phyloP scores from a whole-genome alignment of 2,888 invertebrate genomes.

The Linyphia triangularis region DNA sequence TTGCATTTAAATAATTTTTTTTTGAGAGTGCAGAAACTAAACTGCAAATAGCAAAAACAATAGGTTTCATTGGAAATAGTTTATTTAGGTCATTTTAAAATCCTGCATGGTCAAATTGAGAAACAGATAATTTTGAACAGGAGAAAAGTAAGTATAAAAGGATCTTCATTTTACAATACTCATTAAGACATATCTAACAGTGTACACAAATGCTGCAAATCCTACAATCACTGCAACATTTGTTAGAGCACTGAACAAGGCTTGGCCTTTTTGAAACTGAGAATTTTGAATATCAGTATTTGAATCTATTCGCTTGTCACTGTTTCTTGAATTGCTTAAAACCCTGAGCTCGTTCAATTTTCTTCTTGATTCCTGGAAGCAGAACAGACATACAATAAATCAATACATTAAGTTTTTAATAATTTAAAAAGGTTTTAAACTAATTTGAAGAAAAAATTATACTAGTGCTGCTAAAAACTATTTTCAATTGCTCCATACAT shows the following conservation, averaged over 20 bases:
- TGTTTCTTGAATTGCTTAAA: conserved; percentile 16
- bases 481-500: too few species aligned
- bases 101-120: neutral
- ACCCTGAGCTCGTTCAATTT: conserved; percentile 27
- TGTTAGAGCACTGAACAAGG: conserved; percentile 85
- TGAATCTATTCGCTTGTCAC: conserved; percentile 31
- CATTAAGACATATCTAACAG: conserved; percentile 91
- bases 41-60: too few species aligned
- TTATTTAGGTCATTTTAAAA: neutral
- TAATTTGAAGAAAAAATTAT: too few species aligned
- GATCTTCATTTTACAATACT: conserved; percentile 67
- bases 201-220: conserved; percentile 94
- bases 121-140: neutral
- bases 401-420: neutral
- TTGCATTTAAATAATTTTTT: neutral
- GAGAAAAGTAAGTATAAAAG: neutral
- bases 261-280: conserved; percentile 76
- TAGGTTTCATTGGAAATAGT: neutral
- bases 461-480: too few species aligned
- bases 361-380: conserved; percentile 39
- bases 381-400: neutral
- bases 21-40: neutral
- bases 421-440: too few species aligned
- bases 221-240: conserved; percentile 93
- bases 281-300: conserved; percentile 20